Evolutionary conservation across 1,140 invertebrate genomes (phyloP).

Genomic region (Heliothis subflexa): DNA sequence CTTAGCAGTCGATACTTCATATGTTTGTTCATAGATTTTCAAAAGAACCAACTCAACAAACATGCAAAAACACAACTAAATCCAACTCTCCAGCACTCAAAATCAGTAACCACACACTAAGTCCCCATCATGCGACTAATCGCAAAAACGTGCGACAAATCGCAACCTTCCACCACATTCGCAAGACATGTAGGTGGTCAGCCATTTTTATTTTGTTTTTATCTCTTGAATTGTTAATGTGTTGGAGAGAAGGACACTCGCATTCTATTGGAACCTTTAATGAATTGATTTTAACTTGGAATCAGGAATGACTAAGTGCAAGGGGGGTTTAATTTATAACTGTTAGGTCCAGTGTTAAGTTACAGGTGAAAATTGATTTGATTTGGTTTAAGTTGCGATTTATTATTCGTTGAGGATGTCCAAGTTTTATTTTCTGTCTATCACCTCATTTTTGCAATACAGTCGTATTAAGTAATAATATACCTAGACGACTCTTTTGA

Average conservation of each 20-base stretch:
- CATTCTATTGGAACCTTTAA: constrained; percentile 50
- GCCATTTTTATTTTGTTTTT: constrained; percentile 33
- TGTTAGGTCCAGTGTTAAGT: constrained; percentile 26
- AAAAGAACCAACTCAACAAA: background rate
- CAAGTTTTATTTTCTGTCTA: background rate
- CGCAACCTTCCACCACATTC: constrained; percentile 33
- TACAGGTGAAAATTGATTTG: constrained; percentile 43
- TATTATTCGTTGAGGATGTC: too few relatives aligned
- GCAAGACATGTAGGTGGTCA: constrained; percentile 52
- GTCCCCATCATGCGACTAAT: constrained; percentile 28
- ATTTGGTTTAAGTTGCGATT: constrained; percentile 3
- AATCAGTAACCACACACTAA: constrained; percentile 10
- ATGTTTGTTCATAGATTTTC: background rate
- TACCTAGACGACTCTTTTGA: too few relatives aligned
- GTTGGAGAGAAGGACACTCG: constrained; percentile 23
- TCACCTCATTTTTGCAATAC: background rate
- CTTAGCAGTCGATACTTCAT: too few relatives aligned
- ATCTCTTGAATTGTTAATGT: constrained; percentile 54
- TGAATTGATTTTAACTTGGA: constrained; percentile 52
- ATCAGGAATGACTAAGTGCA: constrained; percentile 47
- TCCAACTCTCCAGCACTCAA: background rate
- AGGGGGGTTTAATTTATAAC: constrained; percentile 49
- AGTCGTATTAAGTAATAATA: background rate
- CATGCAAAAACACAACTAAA: background rate
- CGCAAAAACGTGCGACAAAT: constrained; percentile 40